Evolutionary conservation across 1,140 invertebrate genomes (phyloP).

Genomic region (Brachionus sp.): DNA sequence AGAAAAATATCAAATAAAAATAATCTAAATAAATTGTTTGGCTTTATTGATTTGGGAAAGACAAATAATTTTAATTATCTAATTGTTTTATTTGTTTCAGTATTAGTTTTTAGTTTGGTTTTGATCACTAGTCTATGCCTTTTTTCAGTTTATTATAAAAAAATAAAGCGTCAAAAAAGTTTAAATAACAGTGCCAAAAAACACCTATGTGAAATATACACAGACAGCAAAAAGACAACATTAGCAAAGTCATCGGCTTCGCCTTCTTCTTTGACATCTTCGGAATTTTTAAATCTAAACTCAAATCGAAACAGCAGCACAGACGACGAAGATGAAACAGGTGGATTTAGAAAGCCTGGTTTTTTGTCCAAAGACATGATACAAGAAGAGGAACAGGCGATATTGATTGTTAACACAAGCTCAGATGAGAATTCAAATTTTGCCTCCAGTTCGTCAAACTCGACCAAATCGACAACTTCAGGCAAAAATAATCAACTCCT

Average conservation of each 20-base stretch:
- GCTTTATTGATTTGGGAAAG: not conserved
- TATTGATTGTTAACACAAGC: conserved; percentile 44
- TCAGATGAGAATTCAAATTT: conserved; percentile 9
- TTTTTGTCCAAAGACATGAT: not conserved
- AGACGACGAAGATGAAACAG: conserved; percentile 14
- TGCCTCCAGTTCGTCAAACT: not conserved
- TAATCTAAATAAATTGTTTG: not conserved
- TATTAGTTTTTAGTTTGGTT: not conserved
- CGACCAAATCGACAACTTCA: not conserved
- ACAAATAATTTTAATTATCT: not conserved
- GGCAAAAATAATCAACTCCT: conserved; percentile 2
- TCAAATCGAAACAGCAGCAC: conserved; percentile 26
- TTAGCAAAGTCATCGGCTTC: conserved; percentile 4
- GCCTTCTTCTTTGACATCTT: conserved; percentile 33
- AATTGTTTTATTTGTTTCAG: not conserved
- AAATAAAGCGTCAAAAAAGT: not conserved
- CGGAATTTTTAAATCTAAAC: conserved; percentile 18
- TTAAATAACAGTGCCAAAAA: conserved; percentile 16
- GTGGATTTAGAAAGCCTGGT: not conserved
- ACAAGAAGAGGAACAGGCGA: conserved; percentile 10
- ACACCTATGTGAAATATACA: conserved; percentile 6
- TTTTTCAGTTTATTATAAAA: conserved; percentile 18
- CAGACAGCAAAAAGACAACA: conserved; percentile 17
- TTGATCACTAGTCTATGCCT: conserved; percentile 6
- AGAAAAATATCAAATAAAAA: not conserved